Percentiles rank a stretch among this genome's conserved stretches.
Evolutionary conservation across 2,888 invertebrate genomes (phyloP).

Genomic region (Archaeoteleia sp.): DNA sequence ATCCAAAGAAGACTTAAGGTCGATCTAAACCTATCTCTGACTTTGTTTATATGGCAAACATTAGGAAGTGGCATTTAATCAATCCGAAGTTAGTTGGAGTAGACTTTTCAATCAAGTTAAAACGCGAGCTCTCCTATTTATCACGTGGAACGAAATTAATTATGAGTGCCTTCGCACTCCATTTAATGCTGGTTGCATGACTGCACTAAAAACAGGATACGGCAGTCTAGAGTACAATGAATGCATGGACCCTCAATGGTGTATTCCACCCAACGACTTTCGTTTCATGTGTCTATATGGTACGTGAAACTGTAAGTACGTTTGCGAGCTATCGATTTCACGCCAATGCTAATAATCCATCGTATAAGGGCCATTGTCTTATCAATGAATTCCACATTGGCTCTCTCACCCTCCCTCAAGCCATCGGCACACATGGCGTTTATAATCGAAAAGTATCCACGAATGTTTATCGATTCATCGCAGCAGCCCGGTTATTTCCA

Average conservation of each 20-base stretch:
- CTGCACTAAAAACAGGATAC: constrained; percentile 14
- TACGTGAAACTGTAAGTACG: constrained; percentile 3
- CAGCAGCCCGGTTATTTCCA: constrained; percentile 15
- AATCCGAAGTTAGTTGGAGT: constrained; percentile 15
- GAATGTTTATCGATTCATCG: constrained; percentile 41
- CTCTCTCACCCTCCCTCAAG: constrained; percentile 14
- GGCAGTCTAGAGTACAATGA: constrained; percentile 2
- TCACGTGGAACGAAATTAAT: constrained; percentile 37
- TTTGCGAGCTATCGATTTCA: constrained; percentile 39
- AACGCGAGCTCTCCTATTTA: constrained; percentile 29
- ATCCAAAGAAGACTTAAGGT: too few species aligned
- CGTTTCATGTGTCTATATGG: constrained; percentile 11
- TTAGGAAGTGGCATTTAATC: constrained; percentile 18
- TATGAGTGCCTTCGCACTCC: constrained; percentile 41
- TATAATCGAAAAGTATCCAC: constrained; percentile 1
- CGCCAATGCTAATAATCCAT: constrained; percentile 37
- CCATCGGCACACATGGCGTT: constrained; percentile 6
- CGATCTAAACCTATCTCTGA: too few species aligned
- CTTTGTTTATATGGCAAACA: constrained; percentile 28
- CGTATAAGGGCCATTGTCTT: constrained; percentile 46
- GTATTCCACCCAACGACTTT: constrained; percentile 1
- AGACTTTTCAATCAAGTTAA: constrained; percentile 40
- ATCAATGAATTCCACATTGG: constrained; percentile 44
- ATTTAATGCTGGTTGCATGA: constrained; percentile 28
- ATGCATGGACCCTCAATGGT: background rate